Base-by-base conservation (phyloP, 2,888 invertebrate genomes). In the Diaphora mendica region DNA sequence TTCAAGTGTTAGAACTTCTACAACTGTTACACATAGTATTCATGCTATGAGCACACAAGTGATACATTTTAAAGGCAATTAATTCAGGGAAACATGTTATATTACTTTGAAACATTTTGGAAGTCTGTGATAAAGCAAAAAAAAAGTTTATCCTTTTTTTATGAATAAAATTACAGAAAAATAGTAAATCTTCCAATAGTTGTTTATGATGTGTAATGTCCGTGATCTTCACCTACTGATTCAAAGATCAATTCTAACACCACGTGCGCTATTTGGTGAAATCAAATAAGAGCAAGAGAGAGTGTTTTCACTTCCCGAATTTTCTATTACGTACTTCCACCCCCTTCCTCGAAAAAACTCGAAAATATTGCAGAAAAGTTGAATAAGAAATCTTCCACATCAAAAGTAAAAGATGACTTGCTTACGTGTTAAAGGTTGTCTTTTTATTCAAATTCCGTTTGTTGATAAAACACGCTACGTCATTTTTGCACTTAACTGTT, bases 1-100 rank as follows among this genome's bases (percentile, higher is more conserved):
- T 82, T 73, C 74, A 64, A 75, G 81, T 72, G 79, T 77, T 81
- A 76, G 75, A 62, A 30, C 77, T 78, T 76, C 55, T 79, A 70
- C 72, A 79, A 77, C 72, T 73, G 73, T 1, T 33, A 7, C 23
- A 8, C 20, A 48, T 48, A 51, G 4, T 23, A 23, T 23, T 55
- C 59, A 26, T 26, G 3, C 26, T 59, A 26, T 26, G 26, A 59
- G 13, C 26, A 15, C 11, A 59, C 0, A 26, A 13, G 5, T 59
- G 4, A 59, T 13, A 59, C 2, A 59, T 26, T 26, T 59, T 15
- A 5, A 1, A 59, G 4, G 9, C 4, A 26, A 26, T 26, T 26
- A 59, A 59, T 15, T 59, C 4, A 3, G n/a, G 26, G 2, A 13
- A 15, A 13, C 15, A 59, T 26, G 8, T 55, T 26, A n/a, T 3